These are phyloP conservation scores for Pocillopora damicornis DNA, from an alignment of 64 coral and sea anemone genomes.

Conservation along the genomic window DNA sequence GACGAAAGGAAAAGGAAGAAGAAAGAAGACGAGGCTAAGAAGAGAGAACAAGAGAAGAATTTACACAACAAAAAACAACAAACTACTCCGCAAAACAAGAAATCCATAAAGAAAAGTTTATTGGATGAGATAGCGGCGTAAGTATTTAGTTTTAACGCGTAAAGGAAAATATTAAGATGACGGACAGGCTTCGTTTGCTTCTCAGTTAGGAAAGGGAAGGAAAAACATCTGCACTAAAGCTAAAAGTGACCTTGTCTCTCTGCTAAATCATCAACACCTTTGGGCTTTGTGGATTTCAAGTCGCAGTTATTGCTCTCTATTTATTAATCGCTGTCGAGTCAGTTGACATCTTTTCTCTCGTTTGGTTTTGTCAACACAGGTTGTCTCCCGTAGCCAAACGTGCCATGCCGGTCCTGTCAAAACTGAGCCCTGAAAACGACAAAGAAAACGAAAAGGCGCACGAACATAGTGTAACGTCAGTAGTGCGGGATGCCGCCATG, in stretches of 20 bases:
- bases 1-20: conserved; percentile 21
- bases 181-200: too few species aligned
- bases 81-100: conserved; percentile 23
- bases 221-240: too few species aligned
- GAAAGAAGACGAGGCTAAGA: conserved; percentile 15
- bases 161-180: too few species aligned
- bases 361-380: conserved; percentile 5
- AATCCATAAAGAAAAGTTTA: conserved; percentile 29
- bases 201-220: too few species aligned
- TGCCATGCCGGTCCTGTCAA: conserved; percentile 44
- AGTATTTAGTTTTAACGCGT: neutral
- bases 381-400: conserved; percentile 42
- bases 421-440: conserved; percentile 41
- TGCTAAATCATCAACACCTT: too few species aligned
- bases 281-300: too few species aligned
- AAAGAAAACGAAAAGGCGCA: conserved; percentile 28
- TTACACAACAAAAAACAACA: conserved; percentile 9
- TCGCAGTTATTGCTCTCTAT: too few species aligned
- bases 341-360: neutral
- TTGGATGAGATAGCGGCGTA: conserved; percentile 43
- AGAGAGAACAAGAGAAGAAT: conserved; percentile 25
- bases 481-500: conserved; percentile 47
- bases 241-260: too few species aligned
- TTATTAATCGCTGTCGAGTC: too few species aligned
- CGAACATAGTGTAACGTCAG: conserved; percentile 25